A percentile compares a stretch with the other conserved stretches of the same genome.
These are phyloP conservation scores for Lonchura striata DNA, from an alignment of 2,113 vertebrate species.

Conservation along the genomic window DNA sequence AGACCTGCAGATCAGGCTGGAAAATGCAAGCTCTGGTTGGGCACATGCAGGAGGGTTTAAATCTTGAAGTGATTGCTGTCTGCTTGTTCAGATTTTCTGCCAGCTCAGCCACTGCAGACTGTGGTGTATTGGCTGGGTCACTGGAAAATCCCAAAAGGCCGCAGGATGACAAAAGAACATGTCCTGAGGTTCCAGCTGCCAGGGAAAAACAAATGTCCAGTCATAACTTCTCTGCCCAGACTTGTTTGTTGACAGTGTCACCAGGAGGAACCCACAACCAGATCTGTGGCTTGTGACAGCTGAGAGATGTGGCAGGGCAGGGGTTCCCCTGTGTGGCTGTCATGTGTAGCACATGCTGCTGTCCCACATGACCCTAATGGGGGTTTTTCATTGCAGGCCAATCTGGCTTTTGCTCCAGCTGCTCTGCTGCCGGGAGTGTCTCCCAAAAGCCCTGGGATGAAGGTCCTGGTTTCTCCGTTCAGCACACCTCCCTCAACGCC, in stretches of 20 bases:
- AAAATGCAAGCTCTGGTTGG: neutral
- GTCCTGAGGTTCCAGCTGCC: slow-evolving; percentile 37
- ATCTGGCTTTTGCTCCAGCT: slow-evolving; percentile 74
- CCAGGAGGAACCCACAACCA: neutral
- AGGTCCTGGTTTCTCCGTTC: slow-evolving; percentile 71
- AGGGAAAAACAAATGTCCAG: slow-evolving; percentile 34
- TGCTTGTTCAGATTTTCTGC: neutral
- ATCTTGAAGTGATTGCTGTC: neutral
- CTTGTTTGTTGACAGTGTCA: slow-evolving; percentile 63
- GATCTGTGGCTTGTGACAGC: neutral
- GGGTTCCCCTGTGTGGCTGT: slow-evolving; percentile 27
- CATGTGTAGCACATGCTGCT: fast-evolving
- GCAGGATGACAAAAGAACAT: slow-evolving; percentile 30
- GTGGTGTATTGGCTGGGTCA: slow-evolving; percentile 26
- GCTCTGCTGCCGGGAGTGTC: slow-evolving; percentile 73
- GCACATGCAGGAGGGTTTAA: neutral
- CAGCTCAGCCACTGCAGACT: neutral
- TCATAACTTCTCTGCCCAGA: neutral
- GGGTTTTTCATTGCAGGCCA: slow-evolving; percentile 69
- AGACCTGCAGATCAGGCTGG: neutral
- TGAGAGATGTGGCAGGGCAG: neutral
- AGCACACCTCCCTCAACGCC: slow-evolving; percentile 76
- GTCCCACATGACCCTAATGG: fast-evolving
- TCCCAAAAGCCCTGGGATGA: slow-evolving; percentile 79
- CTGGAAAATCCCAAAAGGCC: slow-evolving; percentile 55